A percentile compares a stretch with the other conserved stretches of the same genome.
Evolutionary conservation across 2,888 invertebrate genomes (phyloP).

Genomic region (Mactromeris polynyma): DNA sequence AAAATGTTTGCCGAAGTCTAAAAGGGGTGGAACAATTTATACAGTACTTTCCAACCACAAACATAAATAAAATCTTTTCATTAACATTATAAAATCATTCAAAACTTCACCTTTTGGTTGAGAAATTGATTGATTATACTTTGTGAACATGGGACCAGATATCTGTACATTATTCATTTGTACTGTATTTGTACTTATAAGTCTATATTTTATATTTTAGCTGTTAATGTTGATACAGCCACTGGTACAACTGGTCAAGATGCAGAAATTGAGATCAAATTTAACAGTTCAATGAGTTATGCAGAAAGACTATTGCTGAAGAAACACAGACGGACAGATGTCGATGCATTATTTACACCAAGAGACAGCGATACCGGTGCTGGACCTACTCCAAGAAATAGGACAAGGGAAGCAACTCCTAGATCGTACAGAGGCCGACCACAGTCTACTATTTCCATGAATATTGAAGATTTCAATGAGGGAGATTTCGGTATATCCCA

Average conservation of each 20-base stretch:
- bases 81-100: too few relatives aligned
- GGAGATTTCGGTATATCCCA: constrained; percentile 57
- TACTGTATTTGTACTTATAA: too few relatives aligned
- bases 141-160: too few relatives aligned
- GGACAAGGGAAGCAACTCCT: constrained; percentile 36
- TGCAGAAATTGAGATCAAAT: constrained; percentile 81
- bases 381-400: constrained; percentile 38
- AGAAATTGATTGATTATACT: too few relatives aligned
- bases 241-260: constrained; percentile 75
- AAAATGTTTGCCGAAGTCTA: too few relatives aligned
- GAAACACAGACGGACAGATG: constrained; percentile 83
- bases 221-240: constrained; percentile 76
- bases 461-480: constrained; percentile 67
- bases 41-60: too few relatives aligned
- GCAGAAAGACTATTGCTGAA: constrained; percentile 86
- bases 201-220: constrained; percentile 71
- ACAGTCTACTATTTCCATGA: constrained; percentile 53
- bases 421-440: constrained; percentile 48
- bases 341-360: constrained; percentile 74
- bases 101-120: too few relatives aligned
- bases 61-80: too few relatives aligned
- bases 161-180: too few relatives aligned
- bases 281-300: constrained; percentile 81
- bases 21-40: too few relatives aligned
- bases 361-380: constrained; percentile 46